Percentiles rank a stretch among this genome's conserved stretches.
Evolutionary conservation across 2,113 vertebrate species (phyloP).

Genomic region (Fregata magnificens): DNA sequence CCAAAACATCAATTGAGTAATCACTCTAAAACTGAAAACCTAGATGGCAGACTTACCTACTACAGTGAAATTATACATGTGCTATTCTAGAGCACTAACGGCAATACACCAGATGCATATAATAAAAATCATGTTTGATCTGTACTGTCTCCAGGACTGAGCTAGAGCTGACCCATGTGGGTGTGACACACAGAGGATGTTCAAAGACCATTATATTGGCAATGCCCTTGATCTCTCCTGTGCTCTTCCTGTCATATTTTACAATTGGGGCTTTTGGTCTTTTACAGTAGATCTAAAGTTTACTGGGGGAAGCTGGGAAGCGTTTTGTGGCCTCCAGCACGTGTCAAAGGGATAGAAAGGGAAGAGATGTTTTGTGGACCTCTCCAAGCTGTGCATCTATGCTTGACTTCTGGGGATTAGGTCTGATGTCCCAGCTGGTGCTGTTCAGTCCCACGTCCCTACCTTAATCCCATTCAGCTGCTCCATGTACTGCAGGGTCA

Average conservation of each 20-base stretch:
- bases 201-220: conserved; percentile 12
- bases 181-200: conserved; percentile 1
- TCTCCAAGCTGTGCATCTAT: background rate
- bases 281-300: background rate
- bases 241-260: conserved; percentile 51
- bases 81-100: background rate
- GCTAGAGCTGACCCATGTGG: conserved; percentile 14
- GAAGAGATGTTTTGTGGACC: background rate
- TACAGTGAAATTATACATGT: background rate
- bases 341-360: background rate
- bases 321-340: background rate
- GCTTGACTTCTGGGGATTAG: background rate
- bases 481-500: background rate
- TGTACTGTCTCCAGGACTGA: background rate
- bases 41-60: background rate
- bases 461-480: background rate
- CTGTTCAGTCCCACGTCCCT: background rate
- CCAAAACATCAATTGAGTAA: background rate
- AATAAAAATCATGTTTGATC: conserved; percentile 45
- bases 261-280: background rate
- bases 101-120: background rate
- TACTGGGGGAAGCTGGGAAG: background rate
- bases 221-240: conserved; percentile 58
- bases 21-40: background rate
- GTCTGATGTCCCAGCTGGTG: background rate